phyloP scores from a whole-genome alignment of 1,140 invertebrate species.

The Manduca sexta region DNA sequence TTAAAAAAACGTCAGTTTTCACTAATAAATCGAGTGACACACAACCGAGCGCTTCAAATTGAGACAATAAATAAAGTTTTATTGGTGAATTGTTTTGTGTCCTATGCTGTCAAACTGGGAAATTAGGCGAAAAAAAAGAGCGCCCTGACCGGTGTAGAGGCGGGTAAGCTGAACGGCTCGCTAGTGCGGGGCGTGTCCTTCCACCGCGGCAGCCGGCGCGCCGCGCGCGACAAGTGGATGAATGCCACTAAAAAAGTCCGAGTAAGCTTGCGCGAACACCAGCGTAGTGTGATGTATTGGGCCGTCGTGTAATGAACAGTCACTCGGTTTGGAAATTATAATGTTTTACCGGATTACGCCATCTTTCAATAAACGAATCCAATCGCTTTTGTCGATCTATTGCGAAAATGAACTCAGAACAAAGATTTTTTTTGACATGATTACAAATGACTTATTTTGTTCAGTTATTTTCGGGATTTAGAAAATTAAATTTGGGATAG shows the following conservation, averaged over 20 bases:
- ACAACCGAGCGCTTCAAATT: constrained; percentile 1
- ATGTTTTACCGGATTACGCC: too few relatives aligned
- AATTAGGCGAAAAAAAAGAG: constrained; percentile 73
- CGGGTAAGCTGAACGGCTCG: constrained; percentile 73
- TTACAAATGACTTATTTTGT: too few relatives aligned
- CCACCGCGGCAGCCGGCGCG: constrained; percentile 49
- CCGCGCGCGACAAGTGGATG: constrained; percentile 73
- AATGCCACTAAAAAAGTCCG: constrained; percentile 78
- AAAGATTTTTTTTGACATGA: too few relatives aligned
- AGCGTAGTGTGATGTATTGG: not conserved
- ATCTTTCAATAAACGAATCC: too few relatives aligned
- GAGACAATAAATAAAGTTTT: not conserved
- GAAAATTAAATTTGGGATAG: too few relatives aligned
- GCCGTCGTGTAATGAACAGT: not conserved
- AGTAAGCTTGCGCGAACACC: constrained; percentile 68
- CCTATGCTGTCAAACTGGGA: constrained; percentile 37
- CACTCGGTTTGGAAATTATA: too few relatives aligned
- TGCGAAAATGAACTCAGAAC: too few relatives aligned
- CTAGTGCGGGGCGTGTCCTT: constrained; percentile 72
- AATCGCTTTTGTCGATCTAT: too few relatives aligned
- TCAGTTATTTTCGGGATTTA: too few relatives aligned
- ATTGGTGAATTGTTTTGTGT: constrained; percentile 2
- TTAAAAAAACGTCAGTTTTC: not conserved
- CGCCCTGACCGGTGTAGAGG: constrained; percentile 73
- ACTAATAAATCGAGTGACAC: not conserved